Evolutionary conservation across 2,113 vertebrate genomes (phyloP).

Genomic region (Hypomesus transpacificus): DNA sequence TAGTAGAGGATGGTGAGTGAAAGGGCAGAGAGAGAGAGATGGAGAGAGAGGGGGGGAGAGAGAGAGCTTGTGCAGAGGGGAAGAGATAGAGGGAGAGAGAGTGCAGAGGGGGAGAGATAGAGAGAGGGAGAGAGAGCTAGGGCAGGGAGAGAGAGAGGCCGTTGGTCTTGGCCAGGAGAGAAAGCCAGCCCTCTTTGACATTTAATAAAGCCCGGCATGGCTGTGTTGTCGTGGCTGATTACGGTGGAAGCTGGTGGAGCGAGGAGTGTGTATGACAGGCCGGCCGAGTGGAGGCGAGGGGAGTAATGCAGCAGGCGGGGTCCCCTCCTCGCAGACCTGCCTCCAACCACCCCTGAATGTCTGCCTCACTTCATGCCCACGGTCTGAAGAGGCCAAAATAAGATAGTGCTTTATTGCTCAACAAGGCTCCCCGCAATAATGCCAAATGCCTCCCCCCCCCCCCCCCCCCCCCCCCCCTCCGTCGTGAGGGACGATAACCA

Average conservation of each 20-base stretch:
- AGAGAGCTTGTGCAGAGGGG: not conserved
- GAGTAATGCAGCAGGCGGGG: slow-evolving; percentile 57
- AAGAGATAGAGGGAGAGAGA: not conserved
- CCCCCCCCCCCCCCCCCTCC: slow-evolving; percentile 1
- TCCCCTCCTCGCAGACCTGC: slow-evolving; percentile 55
- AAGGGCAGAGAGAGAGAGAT: slow-evolving; percentile 25
- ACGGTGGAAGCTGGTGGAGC: not conserved
- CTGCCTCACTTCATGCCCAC: slow-evolving; percentile 51
- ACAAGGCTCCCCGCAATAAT: slow-evolving; percentile 62
- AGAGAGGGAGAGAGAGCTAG: slow-evolving; percentile 46
- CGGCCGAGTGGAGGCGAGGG: not conserved
- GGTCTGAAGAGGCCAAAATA: slow-evolving; percentile 55
- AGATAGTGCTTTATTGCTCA: slow-evolving; percentile 69
- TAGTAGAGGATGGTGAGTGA: not conserved
- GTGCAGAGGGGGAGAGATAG: slow-evolving; percentile 36
- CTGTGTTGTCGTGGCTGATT: not conserved
- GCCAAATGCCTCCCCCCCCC: slow-evolving; percentile 16
- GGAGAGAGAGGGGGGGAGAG: slow-evolving; percentile 21
- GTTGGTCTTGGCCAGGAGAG: not conserved
- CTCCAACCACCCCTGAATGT: slow-evolving; percentile 26
- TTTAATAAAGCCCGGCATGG: not conserved
- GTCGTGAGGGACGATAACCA: slow-evolving; percentile 52
- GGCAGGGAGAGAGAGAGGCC: slow-evolving; percentile 43
- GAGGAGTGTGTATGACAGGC: not conserved
- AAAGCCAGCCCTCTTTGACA: not conserved